Evolutionary conservation across 2,888 invertebrate genomes (phyloP).

Genomic region (Archips crataeganus): DNA sequence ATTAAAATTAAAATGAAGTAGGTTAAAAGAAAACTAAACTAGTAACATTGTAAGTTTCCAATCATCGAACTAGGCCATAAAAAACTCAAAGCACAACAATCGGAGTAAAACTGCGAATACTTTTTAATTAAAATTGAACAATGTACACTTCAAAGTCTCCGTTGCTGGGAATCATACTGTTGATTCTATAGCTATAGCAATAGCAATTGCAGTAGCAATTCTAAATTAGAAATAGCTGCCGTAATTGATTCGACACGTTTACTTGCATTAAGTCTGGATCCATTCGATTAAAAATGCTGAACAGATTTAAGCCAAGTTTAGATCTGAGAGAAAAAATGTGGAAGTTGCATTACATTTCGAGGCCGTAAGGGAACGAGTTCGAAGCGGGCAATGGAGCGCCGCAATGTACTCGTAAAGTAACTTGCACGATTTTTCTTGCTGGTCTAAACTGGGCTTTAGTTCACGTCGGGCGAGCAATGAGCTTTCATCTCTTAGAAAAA

Average conservation of each 20-base stretch:
- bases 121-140: slow-evolving; percentile 10
- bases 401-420: too few species aligned
- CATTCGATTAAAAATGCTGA: neutral
- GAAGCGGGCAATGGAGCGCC: too few species aligned
- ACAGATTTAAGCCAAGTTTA: neutral
- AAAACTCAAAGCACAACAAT: neutral
- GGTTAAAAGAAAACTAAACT: neutral
- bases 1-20: too few species aligned
- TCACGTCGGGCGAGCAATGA: neutral
- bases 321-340: too few species aligned
- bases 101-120: neutral
- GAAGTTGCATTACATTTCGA: too few species aligned
- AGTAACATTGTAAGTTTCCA: neutral
- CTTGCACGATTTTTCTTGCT: too few species aligned
- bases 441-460: neutral
- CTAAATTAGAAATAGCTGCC: neutral
- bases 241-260: neutral
- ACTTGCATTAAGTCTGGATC: neutral
- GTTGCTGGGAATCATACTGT: neutral
- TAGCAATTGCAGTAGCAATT: neutral
- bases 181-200: neutral
- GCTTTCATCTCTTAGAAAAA: too few species aligned
- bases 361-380: too few species aligned
- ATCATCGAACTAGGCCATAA: neutral
- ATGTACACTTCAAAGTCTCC: neutral